Base-by-base conservation (phyloP, 2,113 vertebrate genomes). In the Istiophorus platypterus region DNA sequence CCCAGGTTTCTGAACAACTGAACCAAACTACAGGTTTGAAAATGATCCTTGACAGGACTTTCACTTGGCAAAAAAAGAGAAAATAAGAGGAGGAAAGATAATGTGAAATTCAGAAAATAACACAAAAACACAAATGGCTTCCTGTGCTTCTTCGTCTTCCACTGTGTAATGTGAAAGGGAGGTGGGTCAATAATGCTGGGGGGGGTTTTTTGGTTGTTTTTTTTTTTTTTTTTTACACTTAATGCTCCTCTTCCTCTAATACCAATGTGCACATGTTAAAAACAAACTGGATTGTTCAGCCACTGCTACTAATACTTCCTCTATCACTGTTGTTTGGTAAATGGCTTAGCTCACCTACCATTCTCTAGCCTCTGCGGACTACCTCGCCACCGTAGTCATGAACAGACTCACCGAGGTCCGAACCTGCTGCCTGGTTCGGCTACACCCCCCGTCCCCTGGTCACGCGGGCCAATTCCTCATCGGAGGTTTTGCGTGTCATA, bases 131-230 rank as follows among this genome's bases (percentile, higher is more conserved):
- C 34, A 26, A 17, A 26, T 66, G 64, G 29, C 71, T 82, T 78
- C 59, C 29, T 84, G 82, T 81, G 64, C 72, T 89, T 89, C 70
- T 20, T 80, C 76, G 61, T 81, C 76, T 51, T 51, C 58, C 83
- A 73, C 54, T 66, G 75, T 87, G 63, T 88, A 72, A 87, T 72
- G 81, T 71, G 52, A 91, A 80, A 88, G 29, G 68, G 81, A 57
- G 42, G 37, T 1, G 2, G 82, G 18, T 78, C 26, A 22, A 52
- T 42, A 64, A 57, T 8, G 8, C 56, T 54, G n/a, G n/a, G n/a
- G n/a, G n/a, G n/a, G n/a, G n/a, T n/a, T n/a, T n/a, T n/a, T n/a
- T n/a, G n/a, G n/a, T n/a, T n/a, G n/a, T n/a, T n/a, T n/a, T n/a
- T n/a, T n/a, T n/a, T n/a, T 24, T 54, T 12, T 12, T 5, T 54